Evolutionary conservation across 2,888 invertebrate genomes (phyloP).

Genomic region (Athalia rosae): DNA sequence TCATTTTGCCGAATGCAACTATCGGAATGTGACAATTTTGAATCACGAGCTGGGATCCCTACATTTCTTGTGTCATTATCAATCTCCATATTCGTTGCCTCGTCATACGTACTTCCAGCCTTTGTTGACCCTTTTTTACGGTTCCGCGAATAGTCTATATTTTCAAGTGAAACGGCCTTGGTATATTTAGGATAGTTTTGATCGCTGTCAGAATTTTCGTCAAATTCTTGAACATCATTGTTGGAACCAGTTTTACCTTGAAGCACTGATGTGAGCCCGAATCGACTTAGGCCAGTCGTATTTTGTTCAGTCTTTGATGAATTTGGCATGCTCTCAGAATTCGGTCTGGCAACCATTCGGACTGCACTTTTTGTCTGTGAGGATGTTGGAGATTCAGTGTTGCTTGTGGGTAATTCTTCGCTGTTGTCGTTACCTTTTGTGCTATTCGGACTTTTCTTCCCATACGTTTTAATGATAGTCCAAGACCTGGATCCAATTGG

Average conservation of each 20-base stretch:
- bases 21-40: too few species aligned
- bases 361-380: not conserved
- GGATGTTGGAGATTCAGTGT: not conserved
- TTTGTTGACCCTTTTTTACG: not conserved
- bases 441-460: not conserved
- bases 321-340: not conserved
- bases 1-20: too few species aligned
- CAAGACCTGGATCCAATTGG: not conserved
- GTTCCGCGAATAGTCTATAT: not conserved
- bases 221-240: not conserved
- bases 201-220: not conserved
- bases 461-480: slow-evolving; percentile 1
- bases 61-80: not conserved
- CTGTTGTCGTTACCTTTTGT: not conserved
- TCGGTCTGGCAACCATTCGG: not conserved
- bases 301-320: not conserved
- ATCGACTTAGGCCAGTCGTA: too few species aligned
- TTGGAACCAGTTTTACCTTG: not conserved
- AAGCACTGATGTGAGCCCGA: not conserved
- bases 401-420: slow-evolving; percentile 3
- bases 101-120: not conserved
- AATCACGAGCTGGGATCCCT: too few species aligned
- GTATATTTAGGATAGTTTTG: slow-evolving; percentile 46
- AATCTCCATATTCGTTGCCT: not conserved
- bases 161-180: slow-evolving; percentile 42